Base-by-base conservation (phyloP, 1,140 invertebrate genomes). In the Cylas formicarius region DNA sequence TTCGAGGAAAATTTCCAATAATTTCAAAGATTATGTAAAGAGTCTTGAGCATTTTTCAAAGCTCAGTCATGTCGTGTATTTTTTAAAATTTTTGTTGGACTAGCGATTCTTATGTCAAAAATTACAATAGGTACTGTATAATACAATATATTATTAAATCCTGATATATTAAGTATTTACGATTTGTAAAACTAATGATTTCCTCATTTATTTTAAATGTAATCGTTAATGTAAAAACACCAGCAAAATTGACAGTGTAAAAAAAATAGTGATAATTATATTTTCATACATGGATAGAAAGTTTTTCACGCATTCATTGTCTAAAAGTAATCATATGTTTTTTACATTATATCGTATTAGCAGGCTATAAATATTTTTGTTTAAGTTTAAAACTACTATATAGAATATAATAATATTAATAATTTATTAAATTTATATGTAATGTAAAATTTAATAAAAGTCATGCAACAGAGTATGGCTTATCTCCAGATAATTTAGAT, bases 391-490 rank as follows among this genome's bases (percentile, higher is more conserved):
- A 54, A 61, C 60, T 63, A 60, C 60, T 60, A 58, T 63, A 61
- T 58, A 58, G 61, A 56, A 58, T 60, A 62, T 57, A 58, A 58
- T 59, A 60, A 56, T 60, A 57, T 53, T 59, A 58, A 58, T 62
- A 58, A 58, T 58, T 49, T 53, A 52, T 58, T 60, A 54, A 61
- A 55, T 53, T 49, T 58, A 56, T 59, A 56, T 61, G 56, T 62
- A 61, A 55, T 61, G 58, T 63, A 63, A 63, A 63, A 63, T 63
- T 57, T 63, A 63, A 61, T 63, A 60, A 62, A 61, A 58, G 51
- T 57, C 41, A 61, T 60, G 61, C 59, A 63, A 63, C 61, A 58
- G 55, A 61, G 58, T 61, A 61, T 61, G 58, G 55, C 57, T 58
- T n/a, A n/a, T n/a, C n/a, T n/a, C n/a, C n/a, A n/a, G n/a, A n/a